A percentile compares a stretch with the other conserved stretches of the same genome.
These are phyloP conservation scores for Frieseomelitta varia DNA, from an alignment of 1,140 invertebrate species.

Conservation along the genomic window DNA sequence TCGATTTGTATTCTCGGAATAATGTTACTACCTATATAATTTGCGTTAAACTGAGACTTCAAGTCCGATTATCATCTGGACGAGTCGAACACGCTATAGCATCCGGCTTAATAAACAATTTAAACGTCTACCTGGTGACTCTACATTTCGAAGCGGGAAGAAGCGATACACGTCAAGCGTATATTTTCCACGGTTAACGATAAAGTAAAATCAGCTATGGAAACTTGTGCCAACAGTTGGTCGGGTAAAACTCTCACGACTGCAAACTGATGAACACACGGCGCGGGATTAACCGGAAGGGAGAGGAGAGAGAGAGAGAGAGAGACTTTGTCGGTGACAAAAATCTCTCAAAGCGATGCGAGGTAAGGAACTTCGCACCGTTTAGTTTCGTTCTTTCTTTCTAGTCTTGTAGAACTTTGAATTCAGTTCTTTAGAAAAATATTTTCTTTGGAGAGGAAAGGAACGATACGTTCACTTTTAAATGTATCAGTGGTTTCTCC, in stretches of 20 bases:
- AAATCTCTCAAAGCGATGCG: background rate
- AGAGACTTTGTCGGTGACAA: background rate
- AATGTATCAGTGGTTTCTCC: no score
- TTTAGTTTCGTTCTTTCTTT: background rate
- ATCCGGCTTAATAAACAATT: background rate
- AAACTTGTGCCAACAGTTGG: constrained; percentile 10
- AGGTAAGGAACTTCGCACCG: background rate
- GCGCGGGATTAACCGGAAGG: background rate
- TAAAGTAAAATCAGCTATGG: background rate
- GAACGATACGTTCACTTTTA: no score
- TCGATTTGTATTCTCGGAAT: background rate
- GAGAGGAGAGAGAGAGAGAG: background rate
- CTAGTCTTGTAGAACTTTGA: background rate
- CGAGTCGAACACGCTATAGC: background rate
- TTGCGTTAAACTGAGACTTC: background rate
- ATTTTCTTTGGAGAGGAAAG: background rate
- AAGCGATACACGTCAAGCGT: background rate
- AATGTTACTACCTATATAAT: background rate
- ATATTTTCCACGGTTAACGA: constrained; percentile 24
- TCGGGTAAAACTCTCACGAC: constrained; percentile 15
- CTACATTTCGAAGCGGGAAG: background rate
- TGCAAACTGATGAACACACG: constrained; percentile 7
- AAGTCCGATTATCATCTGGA: background rate
- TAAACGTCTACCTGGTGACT: background rate
- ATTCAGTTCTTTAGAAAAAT: background rate